Evolutionary conservation across 1,140 invertebrate genomes (phyloP), one percentile per base, ranked within the genome.

Genomic region (Atta cephalotes): DNA sequence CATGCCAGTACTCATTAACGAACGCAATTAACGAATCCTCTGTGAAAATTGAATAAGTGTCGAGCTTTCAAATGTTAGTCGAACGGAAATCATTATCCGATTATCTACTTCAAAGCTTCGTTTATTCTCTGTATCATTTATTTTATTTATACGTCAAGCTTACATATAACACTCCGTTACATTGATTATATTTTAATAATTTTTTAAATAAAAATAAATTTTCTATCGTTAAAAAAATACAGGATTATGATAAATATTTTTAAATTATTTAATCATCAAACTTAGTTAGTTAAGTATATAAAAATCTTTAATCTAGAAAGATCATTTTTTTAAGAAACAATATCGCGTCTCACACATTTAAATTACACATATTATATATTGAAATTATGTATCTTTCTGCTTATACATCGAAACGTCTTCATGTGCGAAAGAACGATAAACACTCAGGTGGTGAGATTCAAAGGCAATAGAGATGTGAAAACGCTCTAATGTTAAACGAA

Each of bases 401-500:
- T 72, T 72, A 21, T 14, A 18, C 18, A 28, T 31, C 39, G 68
- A 21, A 84, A 76, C 62, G 70, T 70, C 14, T 82, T 35, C 5
- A 35, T 76, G 71, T 25, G 12, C 2, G 4, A 74, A 72, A n/a
- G 60, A 79, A 18, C 18, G 7, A 49, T 84, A 76, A 84, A 35
- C 25, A 16, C 1, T 31, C 2, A 39, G 31, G 2, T 25, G 35
- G 31, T 56, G 16, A 45, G 56, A 68, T 74, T 21, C 62, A 74
- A 72, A 60, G 71, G n/a, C 39, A 25, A 51, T 51, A 39, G 56
- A 71, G 60, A 66, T n/a, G 49, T 60, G 65, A 45, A 60, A 58
- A 89, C 4, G 70, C 65, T 81, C 10, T 76, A 49, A 35, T 66
- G 80, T 80, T 92, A 92, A 93, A 93, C 92, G 92, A 93, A 87